Evolutionary conservation across 1,140 invertebrate genomes (phyloP), one percentile per base, ranked within the genome.

Genomic region (Diorhabda elongata): DNA sequence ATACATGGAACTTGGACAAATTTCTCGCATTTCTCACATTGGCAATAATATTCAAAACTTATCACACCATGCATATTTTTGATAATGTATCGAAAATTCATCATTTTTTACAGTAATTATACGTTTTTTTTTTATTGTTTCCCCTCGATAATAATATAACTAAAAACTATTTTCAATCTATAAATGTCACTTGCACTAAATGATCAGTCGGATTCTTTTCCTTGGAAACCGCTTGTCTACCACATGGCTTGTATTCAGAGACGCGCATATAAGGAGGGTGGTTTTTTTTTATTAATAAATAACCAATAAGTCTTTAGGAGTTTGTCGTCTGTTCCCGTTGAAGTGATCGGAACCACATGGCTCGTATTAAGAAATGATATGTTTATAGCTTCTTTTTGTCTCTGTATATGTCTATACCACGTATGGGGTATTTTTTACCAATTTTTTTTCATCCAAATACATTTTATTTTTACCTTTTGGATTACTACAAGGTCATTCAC

Each of bases 291-390:
- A 44, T 67, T 67, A 67, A 67, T 59, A 67, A 67, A 67, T 67
- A 67, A 67, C 65, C 65, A 67, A 67, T 67, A 67, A 67, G 65
- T 67, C 64, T 65, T 58, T 9, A 58, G 42, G 47, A 26, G 56
- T n/a, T 65, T 65, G 64, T 61, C 59, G 59, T 66, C 64, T 66
- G 45, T 57, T 11, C 47, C 47, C 65, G 65, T 41, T 61, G 44
- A 67, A 67, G 65, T 67, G 65, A 67, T 67, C 58, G 65, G 58
- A 44, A 44, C 65, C 65, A 67, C 47, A 67, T 67, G 65, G 65
- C 44, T 45, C 60, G 44, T 67, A 67, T 67, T 52, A 47, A 67
- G 65, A 67, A 67, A 59, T 67, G 65, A 61, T 67, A 67, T 67
- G 65, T 67, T 67, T 67, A 67, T 67, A 44, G 65, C 58, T 59